Base-by-base conservation (phyloP, 1,140 invertebrate genomes). In the Trichoplusia ni region DNA sequence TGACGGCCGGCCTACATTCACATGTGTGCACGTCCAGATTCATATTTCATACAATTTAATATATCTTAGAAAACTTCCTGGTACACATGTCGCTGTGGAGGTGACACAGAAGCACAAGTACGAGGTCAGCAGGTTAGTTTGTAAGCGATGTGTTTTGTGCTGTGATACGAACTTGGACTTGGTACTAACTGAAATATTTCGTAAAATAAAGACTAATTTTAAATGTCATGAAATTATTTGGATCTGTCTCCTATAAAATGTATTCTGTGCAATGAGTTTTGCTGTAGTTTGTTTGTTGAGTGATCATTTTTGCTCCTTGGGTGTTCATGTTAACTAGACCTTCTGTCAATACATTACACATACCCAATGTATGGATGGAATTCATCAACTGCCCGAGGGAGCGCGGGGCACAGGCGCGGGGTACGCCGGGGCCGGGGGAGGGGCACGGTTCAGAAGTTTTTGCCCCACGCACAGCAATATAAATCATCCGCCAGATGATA, bases 401-500 rank as follows among this genome's bases (percentile, higher is more conserved):
- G 31, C 33, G 51, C 13, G 6, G 31, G 51, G 16, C 19, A 7
- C 4, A 19, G 33, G 18, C 4, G 7, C 2, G 18, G 11, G 25
- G 25, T 4, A 13, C 0, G 33, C 2, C 1, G 18, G 8, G 49
- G 13, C 11, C 13, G 51, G 49, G 18, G 16, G 5, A 6, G 49
- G 29, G 51, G 19, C 2, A 35, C 4, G 19, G 33, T 33, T 38
- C 51, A 21, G 5, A 54, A 54, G 14, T 54, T 54, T 54, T 54
- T 54, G 51, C 51, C 49, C 31, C 51, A 54, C 51, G 51, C 51
- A 54, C 33, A 54, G 51, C 33, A 38, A 54, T 54, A 54, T 54
- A 54, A 54, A 54, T 54, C 51, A 54, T 54, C 51, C 51, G 49
- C 49, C 51, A 37, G 51, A 38, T 54, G 51, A 54, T 54, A 54